Percentiles rank a stretch among this genome's conserved stretches.
phyloP scores from a whole-genome alignment of 2,113 vertebrate species.

The Chaetorhynchus papuensis region DNA sequence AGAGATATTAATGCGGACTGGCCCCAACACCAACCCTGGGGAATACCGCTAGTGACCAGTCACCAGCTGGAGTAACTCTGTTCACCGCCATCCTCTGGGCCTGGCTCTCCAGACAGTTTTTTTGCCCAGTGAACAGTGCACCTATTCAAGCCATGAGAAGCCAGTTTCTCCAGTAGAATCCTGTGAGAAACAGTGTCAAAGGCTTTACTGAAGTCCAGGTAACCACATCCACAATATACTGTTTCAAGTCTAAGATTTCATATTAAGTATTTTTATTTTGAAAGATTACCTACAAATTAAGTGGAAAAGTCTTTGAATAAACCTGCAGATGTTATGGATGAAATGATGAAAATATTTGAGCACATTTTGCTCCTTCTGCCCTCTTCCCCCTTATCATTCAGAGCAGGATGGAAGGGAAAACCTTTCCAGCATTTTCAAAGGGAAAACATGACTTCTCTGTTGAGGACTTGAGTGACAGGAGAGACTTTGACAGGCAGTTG shows the following conservation, averaged over 20 bases:
- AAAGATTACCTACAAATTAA: not conserved
- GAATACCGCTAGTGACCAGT: not conserved
- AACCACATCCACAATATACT: not conserved
- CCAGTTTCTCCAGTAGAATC: not conserved
- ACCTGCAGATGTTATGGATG: not conserved
- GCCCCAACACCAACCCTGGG: fast-evolving
- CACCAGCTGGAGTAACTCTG: not conserved
- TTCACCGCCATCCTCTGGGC: not conserved
- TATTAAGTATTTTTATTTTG: not conserved
- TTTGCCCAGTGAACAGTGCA: not conserved
- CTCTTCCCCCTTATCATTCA: not conserved
- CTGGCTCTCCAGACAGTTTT: not conserved
- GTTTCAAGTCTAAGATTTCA: not conserved
- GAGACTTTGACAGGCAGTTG: not conserved
- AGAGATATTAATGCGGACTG: not conserved
- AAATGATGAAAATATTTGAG: not conserved
- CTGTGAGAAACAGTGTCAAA: not conserved
- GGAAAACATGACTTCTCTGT: not conserved
- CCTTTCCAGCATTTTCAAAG: not conserved
- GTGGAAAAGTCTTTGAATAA: not conserved
- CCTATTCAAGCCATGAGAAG: not conserved
- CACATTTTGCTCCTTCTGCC: not conserved
- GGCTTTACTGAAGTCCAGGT: not conserved
- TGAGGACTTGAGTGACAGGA: not conserved
- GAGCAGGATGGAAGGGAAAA: not conserved